Evolutionary conservation across 2,888 invertebrate genomes (phyloP).

Genomic region (Oxyscelio sp.): DNA sequence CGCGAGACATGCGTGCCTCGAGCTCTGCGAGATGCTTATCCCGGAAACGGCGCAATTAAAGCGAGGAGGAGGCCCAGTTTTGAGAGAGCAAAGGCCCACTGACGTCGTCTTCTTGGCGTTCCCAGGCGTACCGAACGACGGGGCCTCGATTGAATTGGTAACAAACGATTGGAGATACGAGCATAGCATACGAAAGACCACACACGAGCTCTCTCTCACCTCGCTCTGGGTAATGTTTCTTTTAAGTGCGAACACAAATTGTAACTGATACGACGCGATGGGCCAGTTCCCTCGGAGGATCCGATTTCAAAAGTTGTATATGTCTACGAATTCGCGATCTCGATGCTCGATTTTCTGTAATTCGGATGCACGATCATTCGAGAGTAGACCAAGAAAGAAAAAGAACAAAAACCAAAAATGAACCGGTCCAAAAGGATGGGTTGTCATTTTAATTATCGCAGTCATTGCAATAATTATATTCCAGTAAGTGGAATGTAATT

Average conservation of each 20-base stretch:
- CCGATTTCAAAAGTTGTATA: constrained; percentile 87
- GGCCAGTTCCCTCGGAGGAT: constrained; percentile 82
- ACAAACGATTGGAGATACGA: too few relatives aligned
- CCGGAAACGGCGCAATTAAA: constrained; percentile 80
- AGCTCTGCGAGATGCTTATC: constrained; percentile 76
- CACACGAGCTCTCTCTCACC: too few relatives aligned
- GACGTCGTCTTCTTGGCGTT: too few relatives aligned
- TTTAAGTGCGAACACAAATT: constrained; percentile 88
- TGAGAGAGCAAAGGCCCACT: constrained; percentile 50
- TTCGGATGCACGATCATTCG: constrained; percentile 64
- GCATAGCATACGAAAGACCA: too few relatives aligned
- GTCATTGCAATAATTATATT: constrained; percentile 18
- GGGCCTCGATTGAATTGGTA: too few relatives aligned
- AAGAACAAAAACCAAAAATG: too few relatives aligned
- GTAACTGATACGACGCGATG: constrained; percentile 88
- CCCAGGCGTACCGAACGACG: too few relatives aligned
- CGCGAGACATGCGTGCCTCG: too few relatives aligned
- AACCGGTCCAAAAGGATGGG: not conserved
- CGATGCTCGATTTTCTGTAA: constrained; percentile 74
- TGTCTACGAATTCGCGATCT: constrained; percentile 65
- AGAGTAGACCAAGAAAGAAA: constrained; percentile 2
- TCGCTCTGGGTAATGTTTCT: too few relatives aligned
- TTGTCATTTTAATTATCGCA: constrained; percentile 46
- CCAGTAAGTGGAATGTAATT: constrained; percentile 22
- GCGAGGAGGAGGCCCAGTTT: constrained; percentile 69